Evolutionary conservation across 1,140 invertebrate species (phyloP).

Genomic region (Ceratina calcarata): DNA sequence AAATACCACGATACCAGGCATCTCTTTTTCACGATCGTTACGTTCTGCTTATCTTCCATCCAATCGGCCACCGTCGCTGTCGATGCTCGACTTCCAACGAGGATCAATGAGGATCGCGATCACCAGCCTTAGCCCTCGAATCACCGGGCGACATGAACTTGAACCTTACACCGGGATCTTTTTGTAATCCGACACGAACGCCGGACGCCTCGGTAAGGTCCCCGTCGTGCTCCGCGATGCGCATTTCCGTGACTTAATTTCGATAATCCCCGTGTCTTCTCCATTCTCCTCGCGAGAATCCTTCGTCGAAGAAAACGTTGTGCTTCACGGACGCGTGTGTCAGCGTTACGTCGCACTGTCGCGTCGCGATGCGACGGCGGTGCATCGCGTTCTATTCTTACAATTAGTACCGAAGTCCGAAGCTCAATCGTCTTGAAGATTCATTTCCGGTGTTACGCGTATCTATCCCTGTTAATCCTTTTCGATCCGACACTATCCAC

Average conservation of each 20-base stretch:
- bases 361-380: background rate
- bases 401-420: background rate
- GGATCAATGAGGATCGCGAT: background rate
- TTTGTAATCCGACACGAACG: conserved; percentile 9
- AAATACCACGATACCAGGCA: conserved; percentile 94
- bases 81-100: background rate
- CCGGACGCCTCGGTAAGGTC: conserved; percentile 20
- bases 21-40: conserved; percentile 68
- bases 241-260: conserved; percentile 25
- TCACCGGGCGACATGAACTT: conserved; percentile 36
- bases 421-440: background rate
- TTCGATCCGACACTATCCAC: background rate
- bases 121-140: conserved; percentile 14
- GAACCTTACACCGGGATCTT: conserved; percentile 9
- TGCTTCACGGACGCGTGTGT: background rate
- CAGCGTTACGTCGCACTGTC: no score
- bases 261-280: background rate
- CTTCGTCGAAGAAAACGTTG: background rate
- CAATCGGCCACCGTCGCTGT: conserved; percentile 19
- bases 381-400: background rate
- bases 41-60: conserved; percentile 29
- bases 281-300: conserved; percentile 18
- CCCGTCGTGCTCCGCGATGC: conserved; percentile 27
- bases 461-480: background rate
- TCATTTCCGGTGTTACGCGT: background rate